Base-by-base conservation (phyloP, 2,113 vertebrate genomes). In the Gallinago paraguaiae region DNA sequence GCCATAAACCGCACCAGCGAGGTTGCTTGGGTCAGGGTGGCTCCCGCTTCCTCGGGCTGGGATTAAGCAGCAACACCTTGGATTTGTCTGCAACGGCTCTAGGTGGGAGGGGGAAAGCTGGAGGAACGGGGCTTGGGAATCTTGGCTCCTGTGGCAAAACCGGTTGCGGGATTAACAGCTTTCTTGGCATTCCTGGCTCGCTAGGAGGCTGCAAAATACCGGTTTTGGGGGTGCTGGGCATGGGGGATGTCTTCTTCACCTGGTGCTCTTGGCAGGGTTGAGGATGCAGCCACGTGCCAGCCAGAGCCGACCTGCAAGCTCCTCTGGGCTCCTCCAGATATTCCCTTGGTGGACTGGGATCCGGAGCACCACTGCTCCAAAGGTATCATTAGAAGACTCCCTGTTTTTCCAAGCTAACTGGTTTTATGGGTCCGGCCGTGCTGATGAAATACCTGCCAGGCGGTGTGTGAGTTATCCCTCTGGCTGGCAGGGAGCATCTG, bases 351-450 rank as follows among this genome's bases (percentile, higher is more conserved):
- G 13, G 27, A 33, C 76, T 82, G 70, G 61, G 93, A 96, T 88
- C 76, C 57, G 1, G 39, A 93, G 88, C 80, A 64, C 69, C 65
- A 60, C n/a, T 59, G 79, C 39, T 91, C 43, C 86, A 89, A 95
- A 95, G 96, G 91, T 96, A 63, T 97, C 94, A 97, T 96, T 96
- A 96, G 59, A 72, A 81, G 82, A 93, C 79, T 94, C 90, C 92
- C n/a, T 91, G 96, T 94, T 96, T 94, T 97, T 96, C 95, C 61
- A 11, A 96, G 95, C 96, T 86, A 84, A 96, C 96, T 88, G 95
- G 96, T 97, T 97, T 59, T 96, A 88, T 96, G 80, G 93, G 96
- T 95, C 88, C 8, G 1, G 61, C 80, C 1, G 4, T 48, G 90
- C 95, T 96, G 95, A 96, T 86, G 92, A 96, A 97, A 97, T 60